phyloP scores from a whole-genome alignment of 2,113 vertebrate species.

The Pseudonaja textilis region DNA sequence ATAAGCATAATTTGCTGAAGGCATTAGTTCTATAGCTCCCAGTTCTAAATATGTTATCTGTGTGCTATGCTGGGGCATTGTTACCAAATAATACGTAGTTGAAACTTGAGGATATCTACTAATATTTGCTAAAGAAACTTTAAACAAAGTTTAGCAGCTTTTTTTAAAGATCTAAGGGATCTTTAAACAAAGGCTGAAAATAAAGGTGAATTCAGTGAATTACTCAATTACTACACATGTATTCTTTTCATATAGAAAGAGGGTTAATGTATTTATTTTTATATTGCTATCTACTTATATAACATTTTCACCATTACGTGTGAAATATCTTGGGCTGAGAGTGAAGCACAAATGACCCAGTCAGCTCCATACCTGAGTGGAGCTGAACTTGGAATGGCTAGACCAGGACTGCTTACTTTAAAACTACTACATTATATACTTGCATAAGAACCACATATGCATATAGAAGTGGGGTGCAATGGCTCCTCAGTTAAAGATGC shows the following conservation, averaged over 20 bases:
- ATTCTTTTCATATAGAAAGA: not conserved
- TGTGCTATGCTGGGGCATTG: not conserved
- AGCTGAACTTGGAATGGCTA: not conserved
- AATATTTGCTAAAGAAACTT: not conserved
- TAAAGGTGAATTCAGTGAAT: not conserved
- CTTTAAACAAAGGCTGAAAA: not conserved
- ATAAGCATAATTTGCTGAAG: not conserved
- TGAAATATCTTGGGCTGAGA: not conserved
- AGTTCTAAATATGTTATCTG: not conserved
- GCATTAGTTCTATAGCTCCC: not conserved
- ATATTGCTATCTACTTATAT: not conserved
- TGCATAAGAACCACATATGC: not conserved
- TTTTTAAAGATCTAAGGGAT: not conserved
- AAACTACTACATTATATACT: not conserved
- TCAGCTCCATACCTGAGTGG: not conserved
- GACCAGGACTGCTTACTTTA: not conserved
- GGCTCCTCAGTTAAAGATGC: not conserved
- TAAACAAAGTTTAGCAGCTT: not conserved
- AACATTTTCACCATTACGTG: not conserved
- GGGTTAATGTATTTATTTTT: not conserved
- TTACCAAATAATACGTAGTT: not conserved
- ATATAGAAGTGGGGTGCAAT: not conserved
- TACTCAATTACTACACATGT: not conserved
- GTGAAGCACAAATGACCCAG: not conserved
- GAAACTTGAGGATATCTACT: not conserved